Conservation (phyloP, 2,888 invertebrate species). For the Copidosoma aretas region DNA sequence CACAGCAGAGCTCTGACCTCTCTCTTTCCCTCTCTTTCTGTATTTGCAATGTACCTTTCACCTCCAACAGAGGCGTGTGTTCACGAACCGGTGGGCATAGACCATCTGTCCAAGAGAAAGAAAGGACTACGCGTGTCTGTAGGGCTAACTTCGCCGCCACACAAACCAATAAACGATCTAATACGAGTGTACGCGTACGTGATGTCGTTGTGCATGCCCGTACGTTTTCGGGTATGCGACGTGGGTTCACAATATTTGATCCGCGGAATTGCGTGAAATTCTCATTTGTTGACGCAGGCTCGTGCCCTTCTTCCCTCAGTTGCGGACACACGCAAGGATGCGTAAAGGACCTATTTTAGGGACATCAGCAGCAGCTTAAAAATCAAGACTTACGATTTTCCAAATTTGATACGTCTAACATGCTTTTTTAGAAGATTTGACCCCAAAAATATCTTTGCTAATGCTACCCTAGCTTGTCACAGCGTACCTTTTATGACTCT, state of each 20-base stretch:
- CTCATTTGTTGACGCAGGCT: background rate
- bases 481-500: no score
- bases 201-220: no score
- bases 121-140: background rate
- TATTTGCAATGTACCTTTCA: background rate
- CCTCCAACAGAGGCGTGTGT: no score
- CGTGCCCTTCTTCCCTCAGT: no score
- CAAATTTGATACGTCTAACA: no score
- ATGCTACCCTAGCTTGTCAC: no score
- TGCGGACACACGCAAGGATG: no score
- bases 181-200: background rate
- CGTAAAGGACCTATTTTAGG: no score
- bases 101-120: constrained; percentile 30
- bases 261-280: constrained; percentile 10
- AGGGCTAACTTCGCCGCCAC: constrained; percentile 5
- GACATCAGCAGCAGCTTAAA: no score
- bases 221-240: constrained; percentile 3
- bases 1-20: background rate
- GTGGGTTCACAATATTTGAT: constrained; percentile 36
- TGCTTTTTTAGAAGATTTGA: no score
- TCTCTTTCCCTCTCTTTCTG: background rate
- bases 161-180: background rate
- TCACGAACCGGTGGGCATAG: constrained; percentile 7
- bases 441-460: no score
- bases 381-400: no score